phyloP scores from a whole-genome alignment of 2,797 vertebrate species.

The Vultur gryphus region DNA sequence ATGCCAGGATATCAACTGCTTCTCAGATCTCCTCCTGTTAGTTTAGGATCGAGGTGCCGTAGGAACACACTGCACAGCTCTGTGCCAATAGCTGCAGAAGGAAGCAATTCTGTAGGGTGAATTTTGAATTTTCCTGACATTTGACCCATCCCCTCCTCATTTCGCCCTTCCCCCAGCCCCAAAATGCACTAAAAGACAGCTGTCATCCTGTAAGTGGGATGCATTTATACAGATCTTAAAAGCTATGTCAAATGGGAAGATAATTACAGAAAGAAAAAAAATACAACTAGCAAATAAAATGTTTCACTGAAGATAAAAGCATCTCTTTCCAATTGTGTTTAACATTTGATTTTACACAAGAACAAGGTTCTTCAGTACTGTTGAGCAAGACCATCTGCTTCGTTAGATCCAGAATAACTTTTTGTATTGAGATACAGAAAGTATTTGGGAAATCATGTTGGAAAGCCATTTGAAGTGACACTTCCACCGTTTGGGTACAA shows the following conservation, averaged over 20 bases:
- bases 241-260: neutral
- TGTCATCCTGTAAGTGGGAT: neutral
- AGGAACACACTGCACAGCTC: neutral
- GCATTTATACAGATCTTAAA: neutral
- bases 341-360: neutral
- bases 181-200: neutral
- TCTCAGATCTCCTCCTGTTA: neutral
- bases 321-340: neutral
- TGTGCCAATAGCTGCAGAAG: neutral
- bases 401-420: neutral
- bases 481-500: neutral
- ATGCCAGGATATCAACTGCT: neutral
- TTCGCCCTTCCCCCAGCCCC: neutral
- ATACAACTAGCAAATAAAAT: neutral
- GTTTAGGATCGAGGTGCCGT: neutral
- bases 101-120: neutral
- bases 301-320: neutral
- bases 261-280: neutral
- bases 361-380: neutral
- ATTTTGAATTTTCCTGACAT: neutral
- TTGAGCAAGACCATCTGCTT: neutral
- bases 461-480: neutral
- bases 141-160: neutral
- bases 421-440: neutral
- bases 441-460: neutral